phyloP scores from a whole-genome alignment of 2,797 vertebrate species.

The Ispidina lecontei region DNA sequence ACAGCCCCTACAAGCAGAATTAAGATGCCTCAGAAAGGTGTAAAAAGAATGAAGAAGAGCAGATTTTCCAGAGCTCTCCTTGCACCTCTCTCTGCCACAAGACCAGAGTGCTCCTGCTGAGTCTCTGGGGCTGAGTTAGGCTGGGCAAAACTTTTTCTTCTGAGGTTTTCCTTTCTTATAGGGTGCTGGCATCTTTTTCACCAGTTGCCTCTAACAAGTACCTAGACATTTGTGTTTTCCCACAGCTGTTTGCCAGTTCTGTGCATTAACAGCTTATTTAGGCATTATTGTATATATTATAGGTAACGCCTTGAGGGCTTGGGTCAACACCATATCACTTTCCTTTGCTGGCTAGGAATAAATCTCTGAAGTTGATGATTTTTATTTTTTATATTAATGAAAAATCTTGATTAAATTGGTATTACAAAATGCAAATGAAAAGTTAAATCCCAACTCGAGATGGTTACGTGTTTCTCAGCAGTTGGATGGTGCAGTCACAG shows the following conservation, averaged over 20 bases:
- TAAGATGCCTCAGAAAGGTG: neutral
- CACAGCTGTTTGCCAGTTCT: neutral
- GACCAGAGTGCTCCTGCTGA: rapidly evolving
- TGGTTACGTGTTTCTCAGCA: neutral
- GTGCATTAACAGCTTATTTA: neutral
- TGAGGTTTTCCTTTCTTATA: neutral
- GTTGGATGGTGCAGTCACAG: rapidly evolving
- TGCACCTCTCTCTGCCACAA: neutral
- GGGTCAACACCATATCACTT: neutral
- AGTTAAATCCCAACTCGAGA: neutral
- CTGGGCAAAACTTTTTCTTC: neutral
- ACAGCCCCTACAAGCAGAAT: neutral
- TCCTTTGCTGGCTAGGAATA: neutral
- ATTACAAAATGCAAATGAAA: neutral
- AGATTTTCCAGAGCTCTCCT: neutral
- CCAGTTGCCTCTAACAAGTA: neutral
- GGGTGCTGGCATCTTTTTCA: neutral
- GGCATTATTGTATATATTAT: neutral
- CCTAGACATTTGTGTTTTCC: neutral
- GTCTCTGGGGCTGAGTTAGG: neutral
- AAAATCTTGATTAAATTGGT: neutral
- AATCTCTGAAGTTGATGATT: neutral
- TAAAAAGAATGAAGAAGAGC: neutral
- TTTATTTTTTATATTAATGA: neutral
- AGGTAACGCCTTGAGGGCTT: neutral